Percentiles rank a stretch among this genome's conserved stretches.
Conservation (phyloP, 2,888 invertebrate species). For the Gari tellinella region DNA sequence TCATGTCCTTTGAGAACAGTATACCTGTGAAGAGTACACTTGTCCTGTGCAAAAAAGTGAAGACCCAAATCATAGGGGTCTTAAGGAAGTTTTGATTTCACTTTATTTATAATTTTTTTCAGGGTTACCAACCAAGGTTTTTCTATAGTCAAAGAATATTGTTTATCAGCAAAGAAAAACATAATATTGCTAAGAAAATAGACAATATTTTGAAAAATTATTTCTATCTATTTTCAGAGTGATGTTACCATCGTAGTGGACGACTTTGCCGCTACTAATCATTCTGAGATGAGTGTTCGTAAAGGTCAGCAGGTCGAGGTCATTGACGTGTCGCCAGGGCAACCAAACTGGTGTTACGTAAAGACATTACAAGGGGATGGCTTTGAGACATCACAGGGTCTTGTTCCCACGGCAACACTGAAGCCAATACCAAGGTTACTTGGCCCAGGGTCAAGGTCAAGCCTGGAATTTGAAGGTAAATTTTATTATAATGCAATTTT, state of each 20-base stretch:
- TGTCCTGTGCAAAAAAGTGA: too few relatives aligned
- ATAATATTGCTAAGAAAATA: too few relatives aligned
- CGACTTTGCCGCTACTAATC: slow-evolving; percentile 90
- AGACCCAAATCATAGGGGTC: too few relatives aligned
- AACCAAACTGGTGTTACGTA: slow-evolving; percentile 84
- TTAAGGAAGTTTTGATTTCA: too few relatives aligned
- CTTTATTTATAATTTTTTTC: too few relatives aligned
- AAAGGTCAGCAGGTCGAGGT: slow-evolving; percentile 98
- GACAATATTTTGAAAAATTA: not conserved
- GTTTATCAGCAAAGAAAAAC: too few relatives aligned
- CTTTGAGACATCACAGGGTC: slow-evolving; percentile 79
- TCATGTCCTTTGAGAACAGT: too few relatives aligned
- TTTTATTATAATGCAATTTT: too few relatives aligned
- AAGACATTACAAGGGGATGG: slow-evolving; percentile 77
- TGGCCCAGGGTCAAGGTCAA: slow-evolving; percentile 79
- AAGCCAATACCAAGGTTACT: slow-evolving; percentile 81
- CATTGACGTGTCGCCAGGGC: slow-evolving; percentile 88
- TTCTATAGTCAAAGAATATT: too few relatives aligned
- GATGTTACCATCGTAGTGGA: slow-evolving; percentile 85
- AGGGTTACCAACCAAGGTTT: too few relatives aligned
- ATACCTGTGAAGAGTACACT: too few relatives aligned
- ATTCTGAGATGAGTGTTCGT: slow-evolving; percentile 92
- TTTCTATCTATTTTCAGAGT: slow-evolving; percentile 62
- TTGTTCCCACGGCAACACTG: slow-evolving; percentile 83
- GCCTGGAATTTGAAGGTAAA: slow-evolving; percentile 83